Evolutionary conservation across 2,113 vertebrate species (phyloP).

Genomic region (Cepphus grylle): DNA sequence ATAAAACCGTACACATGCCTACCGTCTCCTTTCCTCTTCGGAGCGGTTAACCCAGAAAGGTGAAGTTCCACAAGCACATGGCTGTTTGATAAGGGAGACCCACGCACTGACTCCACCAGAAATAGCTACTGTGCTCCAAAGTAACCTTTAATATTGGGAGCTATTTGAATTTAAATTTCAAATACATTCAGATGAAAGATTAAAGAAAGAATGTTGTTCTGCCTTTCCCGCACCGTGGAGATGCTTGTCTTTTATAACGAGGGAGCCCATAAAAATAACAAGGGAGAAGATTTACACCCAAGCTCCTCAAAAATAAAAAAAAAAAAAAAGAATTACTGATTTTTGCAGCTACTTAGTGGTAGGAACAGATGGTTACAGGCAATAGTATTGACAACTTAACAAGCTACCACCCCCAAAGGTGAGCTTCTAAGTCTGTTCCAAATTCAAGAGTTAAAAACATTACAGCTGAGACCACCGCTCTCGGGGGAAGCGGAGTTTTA

Average conservation of each 20-base stretch:
- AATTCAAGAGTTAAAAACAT: neutral
- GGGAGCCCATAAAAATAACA: neutral
- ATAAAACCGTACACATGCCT: neutral
- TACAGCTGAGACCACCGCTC: neutral
- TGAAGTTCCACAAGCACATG: neutral
- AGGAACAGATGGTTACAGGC: slow-evolving; percentile 55
- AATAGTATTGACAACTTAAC: slow-evolving; percentile 41
- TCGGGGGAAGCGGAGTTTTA: accelerated
- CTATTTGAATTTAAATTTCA: neutral
- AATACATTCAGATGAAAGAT: neutral
- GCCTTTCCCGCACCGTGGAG: neutral
- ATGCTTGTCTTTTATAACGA: neutral
- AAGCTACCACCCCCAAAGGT: slow-evolving; percentile 58
- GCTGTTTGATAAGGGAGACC: neutral
- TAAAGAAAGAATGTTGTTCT: neutral
- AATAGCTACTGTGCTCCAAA: neutral
- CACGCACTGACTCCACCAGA: neutral
- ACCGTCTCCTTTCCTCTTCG: neutral
- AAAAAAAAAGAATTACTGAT: neutral
- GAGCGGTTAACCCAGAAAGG: neutral
- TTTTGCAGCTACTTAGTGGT: slow-evolving; percentile 38
- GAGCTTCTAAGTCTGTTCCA: slow-evolving; percentile 34
- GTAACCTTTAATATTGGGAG: neutral
- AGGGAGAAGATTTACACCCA: neutral
- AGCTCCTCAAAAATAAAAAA: neutral